These are phyloP conservation scores for Bolinopsis microptera DNA, from an alignment of 37 sponge, comb jelly and placozoan species.

Conservation along the genomic window DNA sequence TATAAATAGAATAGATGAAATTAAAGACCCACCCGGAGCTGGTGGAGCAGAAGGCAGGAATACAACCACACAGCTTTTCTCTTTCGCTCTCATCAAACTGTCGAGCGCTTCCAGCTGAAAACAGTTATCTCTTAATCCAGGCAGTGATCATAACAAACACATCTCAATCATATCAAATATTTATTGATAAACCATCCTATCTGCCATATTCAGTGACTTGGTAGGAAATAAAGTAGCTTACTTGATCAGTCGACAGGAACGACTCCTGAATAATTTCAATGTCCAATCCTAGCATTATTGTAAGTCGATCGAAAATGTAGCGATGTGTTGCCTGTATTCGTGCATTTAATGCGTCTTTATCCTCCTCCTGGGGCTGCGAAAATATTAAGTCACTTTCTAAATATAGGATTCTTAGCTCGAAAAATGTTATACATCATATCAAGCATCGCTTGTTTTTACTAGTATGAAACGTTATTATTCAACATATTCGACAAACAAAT, in stretches of 20 bases:
- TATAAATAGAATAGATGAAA: neutral
- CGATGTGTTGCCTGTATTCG: slow-evolving; percentile 7
- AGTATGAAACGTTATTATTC: too few species aligned
- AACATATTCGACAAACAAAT: too few species aligned
- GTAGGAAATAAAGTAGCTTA: too few species aligned
- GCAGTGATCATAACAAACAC: neutral
- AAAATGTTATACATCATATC: too few species aligned
- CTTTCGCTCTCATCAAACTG: slow-evolving; percentile 81
- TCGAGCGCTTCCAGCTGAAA: slow-evolving; percentile 79
- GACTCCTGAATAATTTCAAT: slow-evolving; percentile 9
- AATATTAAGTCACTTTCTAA: too few species aligned
- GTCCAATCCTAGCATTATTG: neutral
- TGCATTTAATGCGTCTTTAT: neutral
- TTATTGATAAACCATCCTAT: too few species aligned
- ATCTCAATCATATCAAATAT: neutral
- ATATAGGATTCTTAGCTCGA: too few species aligned
- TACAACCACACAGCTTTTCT: slow-evolving; percentile 75
- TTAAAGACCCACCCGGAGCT: neutral
- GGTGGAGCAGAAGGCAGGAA: slow-evolving; percentile 68
- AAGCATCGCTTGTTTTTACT: too few species aligned
- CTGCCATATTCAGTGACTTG: too few species aligned
- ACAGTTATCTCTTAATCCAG: too few species aligned
- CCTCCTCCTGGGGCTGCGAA: neutral
- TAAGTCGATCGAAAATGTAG: slow-evolving; percentile 20
- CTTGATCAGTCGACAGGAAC: neutral